These are phyloP conservation scores for Spodoptera exigua DNA, from an alignment of 2,888 invertebrate species.

Conservation along the genomic window DNA sequence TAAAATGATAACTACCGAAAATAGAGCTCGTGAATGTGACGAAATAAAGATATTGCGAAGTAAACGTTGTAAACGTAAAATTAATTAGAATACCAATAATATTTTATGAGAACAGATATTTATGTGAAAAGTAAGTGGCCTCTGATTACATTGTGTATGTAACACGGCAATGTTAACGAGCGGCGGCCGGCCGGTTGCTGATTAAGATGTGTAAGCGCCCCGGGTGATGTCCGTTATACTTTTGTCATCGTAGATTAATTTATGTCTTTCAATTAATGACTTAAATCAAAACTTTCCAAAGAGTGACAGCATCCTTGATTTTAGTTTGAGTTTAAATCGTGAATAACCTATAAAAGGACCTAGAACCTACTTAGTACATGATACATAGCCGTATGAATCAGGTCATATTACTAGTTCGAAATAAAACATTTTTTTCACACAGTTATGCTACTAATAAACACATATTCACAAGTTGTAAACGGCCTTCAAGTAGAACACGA, in stretches of 20 bases:
- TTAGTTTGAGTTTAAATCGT: no score
- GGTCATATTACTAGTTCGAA: no score
- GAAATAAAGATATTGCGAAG: constrained; percentile 54
- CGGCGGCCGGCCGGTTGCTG: not conserved
- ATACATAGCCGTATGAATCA: no score
- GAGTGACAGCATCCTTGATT: no score
- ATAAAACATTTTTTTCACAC: not conserved
- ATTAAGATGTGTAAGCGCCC: constrained; percentile 8
- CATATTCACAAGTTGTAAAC: not conserved
- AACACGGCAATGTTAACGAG: constrained; percentile 10
- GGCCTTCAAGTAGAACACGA: constrained; percentile 26
- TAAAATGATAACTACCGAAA: constrained; percentile 32
- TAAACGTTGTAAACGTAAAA: constrained; percentile 39
- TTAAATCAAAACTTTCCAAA: no score
- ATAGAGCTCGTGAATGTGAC: constrained; percentile 31
- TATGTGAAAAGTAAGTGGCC: constrained; percentile 39
- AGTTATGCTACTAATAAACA: not conserved
- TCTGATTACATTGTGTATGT: constrained; percentile 28
- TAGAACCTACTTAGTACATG: no score
- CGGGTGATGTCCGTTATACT: constrained; percentile 7
- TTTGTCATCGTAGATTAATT: no score
- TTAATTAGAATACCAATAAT: constrained; percentile 56
- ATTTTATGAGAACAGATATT: constrained; percentile 51
- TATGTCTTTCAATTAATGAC: no score
- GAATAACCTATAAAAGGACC: no score